Percentiles rank a stretch among this genome's conserved stretches.
These are phyloP conservation scores for Holacanthus passer DNA, from an alignment of 2,113 vertebrate genomes.

Conservation along the genomic window DNA sequence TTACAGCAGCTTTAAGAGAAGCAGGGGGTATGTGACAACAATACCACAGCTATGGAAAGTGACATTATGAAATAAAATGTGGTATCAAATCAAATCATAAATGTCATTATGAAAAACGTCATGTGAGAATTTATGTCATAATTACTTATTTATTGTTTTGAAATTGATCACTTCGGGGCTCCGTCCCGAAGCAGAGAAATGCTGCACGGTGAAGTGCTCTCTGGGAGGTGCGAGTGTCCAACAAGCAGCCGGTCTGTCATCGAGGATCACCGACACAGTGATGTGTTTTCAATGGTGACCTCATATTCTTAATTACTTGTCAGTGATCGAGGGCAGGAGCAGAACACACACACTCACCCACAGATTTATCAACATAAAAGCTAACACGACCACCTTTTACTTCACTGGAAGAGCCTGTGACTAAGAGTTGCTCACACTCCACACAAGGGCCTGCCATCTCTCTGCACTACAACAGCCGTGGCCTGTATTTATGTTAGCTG, in stretches of 20 bases:
- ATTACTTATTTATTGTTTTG: no score
- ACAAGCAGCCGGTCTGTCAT: constrained; percentile 31
- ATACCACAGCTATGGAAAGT: background rate
- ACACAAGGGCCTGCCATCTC: constrained; percentile 64
- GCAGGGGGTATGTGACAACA: background rate
- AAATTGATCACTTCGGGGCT: background rate
- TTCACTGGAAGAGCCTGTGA: constrained; percentile 44
- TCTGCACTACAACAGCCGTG: constrained; percentile 55
- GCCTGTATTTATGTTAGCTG: constrained; percentile 80
- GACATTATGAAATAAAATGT: background rate
- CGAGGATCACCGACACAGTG: background rate
- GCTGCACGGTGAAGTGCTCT: background rate
- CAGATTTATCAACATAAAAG: constrained; percentile 52
- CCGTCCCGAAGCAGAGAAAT: background rate
- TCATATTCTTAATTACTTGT: constrained; percentile 64
- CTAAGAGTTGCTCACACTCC: constrained; percentile 50
- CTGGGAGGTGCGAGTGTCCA: constrained; percentile 3
- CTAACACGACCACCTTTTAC: constrained; percentile 42
- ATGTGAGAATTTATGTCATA: no score
- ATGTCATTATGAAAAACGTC: background rate
- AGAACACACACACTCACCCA: constrained; percentile 58
- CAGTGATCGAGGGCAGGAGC: constrained; percentile 62
- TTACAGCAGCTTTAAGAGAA: background rate
- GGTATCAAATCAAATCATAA: background rate
- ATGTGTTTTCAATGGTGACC: constrained; percentile 38